Evolutionary conservation across 2,888 invertebrate genomes (phyloP), one percentile per base, ranked within the genome.

Genomic region (Leptopilina syphax): DNA sequence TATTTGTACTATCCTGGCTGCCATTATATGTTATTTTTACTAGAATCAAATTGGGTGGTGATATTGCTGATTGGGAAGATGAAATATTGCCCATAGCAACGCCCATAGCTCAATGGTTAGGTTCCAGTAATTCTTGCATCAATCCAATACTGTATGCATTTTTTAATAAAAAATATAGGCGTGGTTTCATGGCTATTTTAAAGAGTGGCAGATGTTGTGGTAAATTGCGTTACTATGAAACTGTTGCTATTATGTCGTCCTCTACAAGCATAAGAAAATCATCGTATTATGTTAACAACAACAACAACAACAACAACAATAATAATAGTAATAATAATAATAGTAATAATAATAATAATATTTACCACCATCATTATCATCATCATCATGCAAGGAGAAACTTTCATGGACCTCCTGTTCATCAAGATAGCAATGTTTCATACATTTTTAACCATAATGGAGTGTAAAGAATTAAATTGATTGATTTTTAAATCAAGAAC

Each of bases 91-190:
- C 95, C 68, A 95, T 96, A 27, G 95, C 96, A 2, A 96, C 97
- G 24, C 98, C 98, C 4, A 94, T 98, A 77, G 98, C 97, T 6
- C 98, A 97, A 91, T 97, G 97, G 97, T 93, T 98, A 70, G 98
- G 98, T 3, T 96, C 97, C 0, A 97, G 98, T 24, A 98, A 98
- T 92, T 97, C 97, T 27, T 98, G 98, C 94, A 98, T 98, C 89
- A 98, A 98, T 92, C 98, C 98, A 0, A 96, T 98, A 83, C 94
- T 98, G 80, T 98, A 98, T 92, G 97, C 98, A 3, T 98, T 98
- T 93, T 98, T 98, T 93, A 98, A 98, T 92, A 97, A 97, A 91
- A 98, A 98, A 92, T 98, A 96, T 92, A 94, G 98, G 13, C 95
- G 96, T 81, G 98, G 98, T 5, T 98, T 98, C 91, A 95, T 96